Evolutionary conservation across 2,113 vertebrate species (phyloP), one percentile per base, ranked within the genome.

Genomic region (Malurus cyaneus): DNA sequence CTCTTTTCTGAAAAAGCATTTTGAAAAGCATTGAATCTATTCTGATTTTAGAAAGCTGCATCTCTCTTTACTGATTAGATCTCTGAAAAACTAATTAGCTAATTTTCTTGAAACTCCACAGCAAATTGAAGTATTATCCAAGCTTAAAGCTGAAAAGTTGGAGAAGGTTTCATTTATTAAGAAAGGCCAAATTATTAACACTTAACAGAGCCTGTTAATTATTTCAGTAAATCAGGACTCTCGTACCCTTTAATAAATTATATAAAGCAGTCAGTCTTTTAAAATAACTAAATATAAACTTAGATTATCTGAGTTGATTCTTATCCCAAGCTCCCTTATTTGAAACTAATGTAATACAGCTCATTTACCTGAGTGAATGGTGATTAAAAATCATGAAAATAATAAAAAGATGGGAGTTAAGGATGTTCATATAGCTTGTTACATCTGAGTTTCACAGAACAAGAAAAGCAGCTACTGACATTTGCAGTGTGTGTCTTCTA

Each of bases 31-130:
- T 56, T 41, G 21, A 65, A 36, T 44, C 17, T 82, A 11, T 79
- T 87, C 70, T 28, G 17, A 17, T 31, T 87, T 85, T 57, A 65
- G 53, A 87, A 76, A 93, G 52, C 36, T 46, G 10, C 29, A 54
- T 81, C 11, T 6, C 24, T 17, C 36, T 36, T n/a, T n/a, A 73
- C 29, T 86, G 89, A 94, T 95, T 80, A 91, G 32, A 95, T 95
- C 89, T 89, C 74, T 83, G 85, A 66, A 93, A 96, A 80, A 49
- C 74, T 91, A 95, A 96, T 94, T 96, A 94, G 66, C 62, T 91
- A 80, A 74, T 88, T 93, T 96, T 91, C 70, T 88, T 95, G 64
- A 92, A 95, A 86, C 67, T 88, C 42, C 23, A 73, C 34, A 88
- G 79, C 39, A 96, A 93, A 93, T 79, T 84, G 77, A 95, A 95